phyloP scores from a whole-genome alignment of 2,113 vertebrate genomes.

The Urocitellus parryii region DNA sequence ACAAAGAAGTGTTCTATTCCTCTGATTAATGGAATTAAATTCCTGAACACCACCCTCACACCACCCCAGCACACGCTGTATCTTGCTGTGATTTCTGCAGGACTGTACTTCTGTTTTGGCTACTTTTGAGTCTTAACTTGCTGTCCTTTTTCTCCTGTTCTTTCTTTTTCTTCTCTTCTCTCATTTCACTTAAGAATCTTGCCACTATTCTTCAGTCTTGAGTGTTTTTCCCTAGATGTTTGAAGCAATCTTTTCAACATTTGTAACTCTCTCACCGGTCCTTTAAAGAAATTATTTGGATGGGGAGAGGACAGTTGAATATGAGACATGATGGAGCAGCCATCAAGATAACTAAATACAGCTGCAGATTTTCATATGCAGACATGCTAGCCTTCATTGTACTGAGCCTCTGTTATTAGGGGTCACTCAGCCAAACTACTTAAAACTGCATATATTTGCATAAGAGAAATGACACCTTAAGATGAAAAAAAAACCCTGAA shows the following conservation, averaged over 20 bases:
- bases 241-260: slow-evolving; percentile 43
- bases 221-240: not conserved
- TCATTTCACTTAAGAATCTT: not conserved
- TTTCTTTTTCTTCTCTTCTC: not conserved
- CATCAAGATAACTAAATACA: not conserved
- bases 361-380: not conserved
- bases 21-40: not conserved
- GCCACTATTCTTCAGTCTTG: not conserved
- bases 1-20: not conserved
- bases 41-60: not conserved
- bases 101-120: not conserved
- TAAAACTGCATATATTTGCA: not conserved
- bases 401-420: not conserved
- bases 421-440: not conserved
- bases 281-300: not conserved
- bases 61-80: not conserved
- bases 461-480: slow-evolving; percentile 9
- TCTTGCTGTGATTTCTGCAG: not conserved
- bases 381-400: not conserved
- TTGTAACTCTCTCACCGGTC: not conserved
- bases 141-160: not conserved
- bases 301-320: fast-evolving
- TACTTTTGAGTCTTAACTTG: not conserved
- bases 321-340: not conserved
- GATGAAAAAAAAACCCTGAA: slow-evolving; percentile 7